Base-by-base conservation (phyloP, 2,113 vertebrate species). In the Hassar affinis region DNA sequence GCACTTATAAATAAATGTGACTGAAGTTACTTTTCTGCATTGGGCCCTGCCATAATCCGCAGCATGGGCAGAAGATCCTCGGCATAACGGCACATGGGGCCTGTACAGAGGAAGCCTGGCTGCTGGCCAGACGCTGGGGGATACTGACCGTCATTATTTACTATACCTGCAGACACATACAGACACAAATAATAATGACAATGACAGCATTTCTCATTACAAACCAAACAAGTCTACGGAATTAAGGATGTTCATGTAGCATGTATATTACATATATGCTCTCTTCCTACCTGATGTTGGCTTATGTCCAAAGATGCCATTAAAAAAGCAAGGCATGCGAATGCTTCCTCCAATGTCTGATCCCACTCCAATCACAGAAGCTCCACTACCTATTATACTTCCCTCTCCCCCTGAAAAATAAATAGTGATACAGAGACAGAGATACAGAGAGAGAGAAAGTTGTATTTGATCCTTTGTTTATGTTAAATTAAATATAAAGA, bases 261-360 rank as follows among this genome's bases (percentile, higher is more conserved):
- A 25, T 12, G 22, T 11, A n/a, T 25, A 47, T 49, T 38, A 82
- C 14, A 64, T 27, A 64, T 17, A 27, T 18, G 18, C 86, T 72
- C n/a, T 25, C 0, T 77, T 35, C 52, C 33, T 54, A 98, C 97
- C 96, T 88, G 95, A 88, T 0, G 94, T 95, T 85, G 95, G 92
- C 86, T 97, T 98, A 79, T 98, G 97, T 84, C 97, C 97, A n/a
- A 97, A 98, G 86, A 98, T 83, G 0, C 97, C 97, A 1, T 95
- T 96, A 91, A 97, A 98, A 91, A 97, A 98, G 51, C 94, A 95
- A 0, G 97, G 97, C 85, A 98, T 95, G 0, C 97, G 94, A 90
- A 98, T 98, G 85, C 97, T 98, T 86, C 97, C 97, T 0, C 95
- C 96, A 0, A 98, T 95, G 87, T 98, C 97, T 0, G 97, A 96